Conservation (phyloP, 2,113 vertebrate species). For the Cricetomys ansorgei region DNA sequence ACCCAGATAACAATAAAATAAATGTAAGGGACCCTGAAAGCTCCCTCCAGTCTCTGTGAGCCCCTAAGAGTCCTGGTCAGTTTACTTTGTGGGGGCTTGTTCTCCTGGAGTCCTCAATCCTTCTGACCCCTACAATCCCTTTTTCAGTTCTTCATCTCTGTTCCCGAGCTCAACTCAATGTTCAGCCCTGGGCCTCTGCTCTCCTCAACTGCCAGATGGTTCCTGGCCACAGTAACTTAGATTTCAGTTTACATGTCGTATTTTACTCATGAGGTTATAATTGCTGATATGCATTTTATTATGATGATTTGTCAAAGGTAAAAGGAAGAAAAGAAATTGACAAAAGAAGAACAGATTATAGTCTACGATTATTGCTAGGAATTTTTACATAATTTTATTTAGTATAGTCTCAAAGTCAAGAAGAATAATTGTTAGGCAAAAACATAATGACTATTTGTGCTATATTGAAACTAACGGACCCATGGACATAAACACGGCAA, state of each 20-base stretch:
- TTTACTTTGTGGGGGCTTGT: too few species aligned
- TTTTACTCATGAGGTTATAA: not conserved
- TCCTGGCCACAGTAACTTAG: not conserved
- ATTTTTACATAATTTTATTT: not conserved
- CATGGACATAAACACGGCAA: not conserved
- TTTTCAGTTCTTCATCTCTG: too few species aligned
- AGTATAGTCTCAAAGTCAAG: not conserved
- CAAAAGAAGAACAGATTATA: not conserved
- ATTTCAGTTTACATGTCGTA: not conserved
- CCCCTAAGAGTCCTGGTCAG: too few species aligned
- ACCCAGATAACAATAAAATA: too few species aligned
- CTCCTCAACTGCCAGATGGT: too few species aligned
- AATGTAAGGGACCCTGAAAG: too few species aligned
- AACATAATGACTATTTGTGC: not conserved
- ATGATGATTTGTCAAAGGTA: not conserved
- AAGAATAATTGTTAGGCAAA: not conserved
- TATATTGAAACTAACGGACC: not conserved
- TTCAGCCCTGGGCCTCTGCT: too few species aligned
- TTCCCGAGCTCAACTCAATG: too few species aligned
- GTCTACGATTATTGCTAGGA: not conserved
- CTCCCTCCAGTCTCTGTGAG: too few species aligned
- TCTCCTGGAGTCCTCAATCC: too few species aligned
- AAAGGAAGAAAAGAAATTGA: not conserved
- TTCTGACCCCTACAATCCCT: too few species aligned
- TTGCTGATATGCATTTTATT: not conserved